A percentile compares a stretch with the other conserved stretches of the same genome.
phyloP scores from a whole-genome alignment of 2,888 invertebrate species.

The Proisotoma minuta region DNA sequence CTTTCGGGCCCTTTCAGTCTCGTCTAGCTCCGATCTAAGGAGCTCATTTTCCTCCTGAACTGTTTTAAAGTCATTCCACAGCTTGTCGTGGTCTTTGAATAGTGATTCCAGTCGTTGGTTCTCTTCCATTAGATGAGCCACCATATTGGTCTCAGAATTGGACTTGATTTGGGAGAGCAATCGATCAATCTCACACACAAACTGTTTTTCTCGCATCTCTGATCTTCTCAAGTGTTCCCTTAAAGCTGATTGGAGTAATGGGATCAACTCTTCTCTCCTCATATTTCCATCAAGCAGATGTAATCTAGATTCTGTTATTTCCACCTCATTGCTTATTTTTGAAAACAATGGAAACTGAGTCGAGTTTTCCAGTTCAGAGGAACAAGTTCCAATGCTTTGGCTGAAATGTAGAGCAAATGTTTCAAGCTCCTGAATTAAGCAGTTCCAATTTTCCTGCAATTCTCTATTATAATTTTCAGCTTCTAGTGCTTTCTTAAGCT shows the following conservation, averaged over 20 bases:
- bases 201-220: constrained; percentile 37
- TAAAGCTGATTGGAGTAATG: constrained; percentile 29
- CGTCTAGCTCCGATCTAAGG: constrained; percentile 35
- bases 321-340: background rate
- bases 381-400: constrained; percentile 21
- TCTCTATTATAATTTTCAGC: constrained; percentile 37
- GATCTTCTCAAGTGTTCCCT: constrained; percentile 36
- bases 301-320: background rate
- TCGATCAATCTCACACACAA: constrained; percentile 42
- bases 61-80: constrained; percentile 59
- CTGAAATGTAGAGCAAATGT: constrained; percentile 39
- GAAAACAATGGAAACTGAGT: background rate
- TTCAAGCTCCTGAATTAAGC: constrained; percentile 41
- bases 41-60: constrained; percentile 51
- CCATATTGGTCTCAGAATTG: constrained; percentile 29
- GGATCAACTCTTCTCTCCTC: constrained; percentile 21
- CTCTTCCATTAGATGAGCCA: constrained; percentile 50
- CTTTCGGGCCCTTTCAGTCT: constrained; percentile 32
- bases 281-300: background rate
- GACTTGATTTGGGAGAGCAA: constrained; percentile 36
- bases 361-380: background rate
- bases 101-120: constrained; percentile 56
- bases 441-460: constrained; percentile 45
- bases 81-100: constrained; percentile 55
- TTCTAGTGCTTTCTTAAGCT: constrained; percentile 51